Evolutionary conservation across 92 coral and sea anemone genomes (phyloP).

Genomic region (Parazoanthus swiftii): DNA sequence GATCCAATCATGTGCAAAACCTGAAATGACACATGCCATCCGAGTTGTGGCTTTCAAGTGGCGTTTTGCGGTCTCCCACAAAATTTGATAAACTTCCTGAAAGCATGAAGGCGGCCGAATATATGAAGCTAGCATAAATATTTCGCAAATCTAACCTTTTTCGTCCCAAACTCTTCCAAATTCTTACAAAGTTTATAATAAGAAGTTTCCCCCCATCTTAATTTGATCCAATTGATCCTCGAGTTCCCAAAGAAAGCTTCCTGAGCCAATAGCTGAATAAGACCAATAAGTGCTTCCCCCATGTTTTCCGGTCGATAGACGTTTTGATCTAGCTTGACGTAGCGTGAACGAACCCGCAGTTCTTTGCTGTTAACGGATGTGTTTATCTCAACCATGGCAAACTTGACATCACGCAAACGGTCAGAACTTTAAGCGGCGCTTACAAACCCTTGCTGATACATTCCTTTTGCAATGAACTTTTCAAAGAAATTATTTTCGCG

Average conservation of each 20-base stretch:
- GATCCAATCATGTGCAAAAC: neutral
- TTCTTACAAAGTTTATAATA: neutral
- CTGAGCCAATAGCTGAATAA: neutral
- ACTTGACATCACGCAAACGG: neutral
- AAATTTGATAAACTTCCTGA: constrained; percentile 1
- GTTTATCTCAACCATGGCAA: neutral
- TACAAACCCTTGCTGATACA: neutral
- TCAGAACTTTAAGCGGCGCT: neutral
- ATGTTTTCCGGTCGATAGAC: neutral
- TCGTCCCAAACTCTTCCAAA: neutral
- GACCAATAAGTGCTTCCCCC: no score
- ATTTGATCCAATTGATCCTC: neutral
- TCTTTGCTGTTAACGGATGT: constrained; percentile 9
- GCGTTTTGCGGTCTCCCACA: constrained; percentile 5
- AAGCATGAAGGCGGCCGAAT: neutral
- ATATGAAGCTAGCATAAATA: neutral
- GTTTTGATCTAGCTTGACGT: constrained; percentile 6
- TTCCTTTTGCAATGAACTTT: neutral
- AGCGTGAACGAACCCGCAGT: neutral
- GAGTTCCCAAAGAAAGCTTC: neutral
- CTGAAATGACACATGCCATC: neutral
- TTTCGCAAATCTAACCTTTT: neutral
- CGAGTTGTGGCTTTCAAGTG: constrained; percentile 19
- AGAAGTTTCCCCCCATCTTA: neutral
- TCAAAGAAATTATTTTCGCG: neutral